Evolutionary conservation across 2,797 vertebrate genomes (phyloP), one percentile per base, ranked within the genome.

Genomic region (Loris lydekkerianus): DNA sequence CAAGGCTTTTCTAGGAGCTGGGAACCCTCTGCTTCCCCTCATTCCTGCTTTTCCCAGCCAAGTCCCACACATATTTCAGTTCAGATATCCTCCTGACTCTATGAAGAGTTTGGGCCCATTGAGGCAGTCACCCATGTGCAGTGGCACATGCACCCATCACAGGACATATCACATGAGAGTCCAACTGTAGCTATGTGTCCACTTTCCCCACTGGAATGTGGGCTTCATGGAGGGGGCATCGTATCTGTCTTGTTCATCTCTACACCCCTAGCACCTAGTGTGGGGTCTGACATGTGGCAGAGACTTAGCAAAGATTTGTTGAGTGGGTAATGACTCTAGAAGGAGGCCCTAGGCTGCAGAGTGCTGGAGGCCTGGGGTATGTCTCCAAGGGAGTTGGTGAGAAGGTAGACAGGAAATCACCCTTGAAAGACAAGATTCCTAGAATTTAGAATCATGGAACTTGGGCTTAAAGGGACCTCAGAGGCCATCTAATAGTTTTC

Each of bases 91-190:
- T 89, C 23, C 75, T 72, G 61, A 15, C 9, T 43, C 5, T 9
- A 1, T 67, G 21, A 29, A 72, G 37, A n/a, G 23, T 31, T 61
- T 37, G 4, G 67, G 5, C 7, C 18, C 7, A 13, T 25, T 9
- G 20, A 21, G 81, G 29, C 34, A 29, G 17, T 63, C 53, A 37
- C 21, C 34, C 34, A 34, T 34, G 34, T 34, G 34, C 34, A 0
- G 69, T 10, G 1, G 4, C 0, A 0, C 0, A 7, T 21, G 18
- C 49, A 49, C 18, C 1, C 18, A 1, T 49, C 11, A 20, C 61
- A 72, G 78, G 29, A 56, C 31, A 14, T 15, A 25, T 10, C 67
- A 65, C 78, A n/a, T 4, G 8, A 17, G 3, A 70, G 76, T 18
- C 7, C 82, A 37, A 77, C 29, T 78, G 46, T 58, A 0, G 3